A percentile compares a stretch with the other conserved stretches of the same genome.
Evolutionary conservation across 2,113 vertebrate species (phyloP).

Genomic region (Maccullochella peelii): DNA sequence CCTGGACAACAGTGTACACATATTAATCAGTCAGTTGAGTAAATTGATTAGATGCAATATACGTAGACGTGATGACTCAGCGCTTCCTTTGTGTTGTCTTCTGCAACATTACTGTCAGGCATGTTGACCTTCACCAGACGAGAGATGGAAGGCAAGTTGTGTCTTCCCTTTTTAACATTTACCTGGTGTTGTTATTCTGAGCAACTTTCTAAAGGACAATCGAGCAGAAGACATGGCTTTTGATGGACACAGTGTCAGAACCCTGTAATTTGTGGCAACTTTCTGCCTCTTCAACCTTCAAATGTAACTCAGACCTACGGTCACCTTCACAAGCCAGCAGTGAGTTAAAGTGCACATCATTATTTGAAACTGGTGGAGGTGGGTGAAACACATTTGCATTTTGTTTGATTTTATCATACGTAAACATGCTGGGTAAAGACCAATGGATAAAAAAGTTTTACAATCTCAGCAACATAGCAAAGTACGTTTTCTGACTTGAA

Average conservation of each 20-base stretch:
- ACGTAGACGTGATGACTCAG: slow-evolving; percentile 11
- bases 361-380: background rate
- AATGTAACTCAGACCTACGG: background rate
- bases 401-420: background rate
- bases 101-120: background rate
- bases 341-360: slow-evolving; percentile 6
- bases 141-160: background rate
- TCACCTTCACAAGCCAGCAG: background rate
- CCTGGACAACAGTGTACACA: slow-evolving; percentile 7
- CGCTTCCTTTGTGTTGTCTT: slow-evolving; percentile 16
- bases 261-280: slow-evolving; percentile 22
- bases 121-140: slow-evolving; percentile 17
- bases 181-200: background rate
- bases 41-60: slow-evolving; percentile 15
- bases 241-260: slow-evolving; percentile 22
- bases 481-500: background rate
- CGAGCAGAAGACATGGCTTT: background rate
- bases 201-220: slow-evolving; percentile 15
- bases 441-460: background rate
- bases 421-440: background rate
- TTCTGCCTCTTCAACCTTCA: background rate
- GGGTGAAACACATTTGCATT: no score
- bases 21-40: background rate
- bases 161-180: slow-evolving; percentile 15
- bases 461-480: background rate